Evolutionary conservation across 2,113 vertebrate species (phyloP).

Genomic region (Etheostoma spectabile): DNA sequence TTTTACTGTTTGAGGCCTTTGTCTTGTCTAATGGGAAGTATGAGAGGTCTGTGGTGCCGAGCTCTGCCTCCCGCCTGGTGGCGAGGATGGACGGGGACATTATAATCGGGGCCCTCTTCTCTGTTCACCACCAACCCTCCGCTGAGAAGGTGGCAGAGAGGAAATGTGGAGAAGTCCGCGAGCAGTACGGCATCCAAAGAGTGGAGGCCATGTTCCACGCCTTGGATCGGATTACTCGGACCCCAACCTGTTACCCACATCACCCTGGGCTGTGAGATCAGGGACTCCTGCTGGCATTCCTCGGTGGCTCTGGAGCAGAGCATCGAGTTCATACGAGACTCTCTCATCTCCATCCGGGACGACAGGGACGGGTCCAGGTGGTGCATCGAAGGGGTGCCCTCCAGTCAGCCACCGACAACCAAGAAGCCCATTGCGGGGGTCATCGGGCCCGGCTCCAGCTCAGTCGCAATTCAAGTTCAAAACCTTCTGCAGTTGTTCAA

Average conservation of each 20-base stretch:
- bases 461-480: constrained; percentile 96
- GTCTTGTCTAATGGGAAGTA: constrained; percentile 81
- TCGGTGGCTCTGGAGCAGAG: constrained; percentile 96
- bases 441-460: constrained; percentile 97
- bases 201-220: constrained; percentile 98
- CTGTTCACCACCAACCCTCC: constrained; percentile 93
- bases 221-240: constrained; percentile 93
- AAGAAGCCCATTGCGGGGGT: constrained; percentile 95
- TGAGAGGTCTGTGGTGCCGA: constrained; percentile 84
- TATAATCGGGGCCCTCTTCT: constrained; percentile 96
- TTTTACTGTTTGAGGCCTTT: constrained; percentile 85
- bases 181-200: constrained; percentile 96
- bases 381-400: constrained; percentile 89
- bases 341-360: constrained; percentile 94
- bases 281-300: constrained; percentile 97
- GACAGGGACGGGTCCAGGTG: constrained; percentile 90
- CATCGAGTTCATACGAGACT: constrained; percentile 97
- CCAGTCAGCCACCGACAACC: constrained; percentile 83
- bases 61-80: constrained; percentile 90
- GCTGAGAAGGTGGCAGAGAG: constrained; percentile 94
- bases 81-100: constrained; percentile 96
- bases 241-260: constrained; percentile 91
- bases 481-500: constrained; percentile 96
- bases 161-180: constrained; percentile 94
- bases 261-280: constrained; percentile 94